Evolutionary conservation across 2,888 invertebrate species (phyloP), one percentile per base, ranked within the genome.

Genomic region (Eulithis testata): DNA sequence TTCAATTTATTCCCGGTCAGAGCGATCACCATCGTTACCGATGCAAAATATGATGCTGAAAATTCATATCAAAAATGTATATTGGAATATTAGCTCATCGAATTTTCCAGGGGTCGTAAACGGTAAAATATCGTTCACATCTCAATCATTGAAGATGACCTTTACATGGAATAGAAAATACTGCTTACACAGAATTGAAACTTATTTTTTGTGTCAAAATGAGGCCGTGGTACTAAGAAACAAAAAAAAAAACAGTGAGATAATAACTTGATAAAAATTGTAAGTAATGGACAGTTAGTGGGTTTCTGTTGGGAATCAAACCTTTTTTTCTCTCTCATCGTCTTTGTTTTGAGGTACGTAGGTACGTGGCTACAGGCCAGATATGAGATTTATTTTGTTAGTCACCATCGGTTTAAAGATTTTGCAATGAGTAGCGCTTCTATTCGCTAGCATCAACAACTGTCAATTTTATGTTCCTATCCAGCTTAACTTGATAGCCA

Each of bases 71-170:
- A 14, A 11, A 45, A 53, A 27, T n/a, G 40, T 4, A 49, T 21
- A 51, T 31, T 44, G 8, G 21, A 52, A 52, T 52, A 52, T 6
- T 12, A 62, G 27, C 11, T 60, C 37, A 64, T 52, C 61, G 61
- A 64, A 57, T 69, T 66, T 72, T 67, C 68, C 70, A 68, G 67
- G 63, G 72, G 66, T 60, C 65, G 76, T 21, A 76, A 76, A 75
- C 75, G 76, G 69, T 58, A 44, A 21, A 60, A 63, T 67, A 53
- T 63, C 60, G 67, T 45, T 63, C 49, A 70, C 58, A 74, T 78
- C 76, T 77, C 77, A 73, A 77, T 79, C 77, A 76, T 58, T 40
- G 65, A 52, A 61, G 72, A 68, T 69, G 70, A 69, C 72, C 68
- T 45, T 57, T 56, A 11, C 43, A 44, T 37, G 11, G 2, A 50